phyloP scores from a whole-genome alignment of 2,888 invertebrate species.

The Drosophila sordidula region DNA sequence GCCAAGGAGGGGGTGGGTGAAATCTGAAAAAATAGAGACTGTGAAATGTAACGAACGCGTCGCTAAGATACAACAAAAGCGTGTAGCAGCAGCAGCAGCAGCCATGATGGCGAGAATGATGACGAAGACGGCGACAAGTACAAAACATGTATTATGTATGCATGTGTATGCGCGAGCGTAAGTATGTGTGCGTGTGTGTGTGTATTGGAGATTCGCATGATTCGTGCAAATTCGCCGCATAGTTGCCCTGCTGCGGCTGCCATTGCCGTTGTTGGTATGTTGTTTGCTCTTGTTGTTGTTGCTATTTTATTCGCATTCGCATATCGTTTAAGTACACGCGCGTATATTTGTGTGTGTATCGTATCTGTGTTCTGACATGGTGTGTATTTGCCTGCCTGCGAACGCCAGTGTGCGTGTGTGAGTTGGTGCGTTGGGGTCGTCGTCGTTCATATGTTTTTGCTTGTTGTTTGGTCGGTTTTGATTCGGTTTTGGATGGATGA shows the following conservation, averaged over 20 bases:
- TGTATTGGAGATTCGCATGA: slow-evolving; percentile 81
- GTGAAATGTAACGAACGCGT: slow-evolving; percentile 46
- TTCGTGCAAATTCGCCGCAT: slow-evolving; percentile 81
- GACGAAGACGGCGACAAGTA: slow-evolving; percentile 79
- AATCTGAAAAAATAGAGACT: slow-evolving; percentile 30
- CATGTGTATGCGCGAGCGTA: slow-evolving; percentile 29
- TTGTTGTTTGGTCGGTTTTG: slow-evolving; percentile 82
- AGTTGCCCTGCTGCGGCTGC: slow-evolving; percentile 55
- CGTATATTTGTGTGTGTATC: slow-evolving; percentile 49
- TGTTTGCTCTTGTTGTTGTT: slow-evolving; percentile 56
- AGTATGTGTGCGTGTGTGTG: slow-evolving; percentile 22
- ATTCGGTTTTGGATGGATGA: slow-evolving; percentile 82
- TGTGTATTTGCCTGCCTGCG: slow-evolving; percentile 29
- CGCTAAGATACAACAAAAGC: slow-evolving; percentile 51
- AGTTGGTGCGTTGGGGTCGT: slow-evolving; percentile 62
- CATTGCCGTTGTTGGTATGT: slow-evolving; percentile 46
- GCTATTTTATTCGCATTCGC: slow-evolving; percentile 80
- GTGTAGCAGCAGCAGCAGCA: slow-evolving; percentile 39
- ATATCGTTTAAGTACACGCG: slow-evolving; percentile 67
- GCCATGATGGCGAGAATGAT: slow-evolving; percentile 62
- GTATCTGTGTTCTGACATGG: slow-evolving; percentile 48
- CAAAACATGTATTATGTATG: slow-evolving; percentile 79
- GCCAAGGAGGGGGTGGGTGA: background rate
- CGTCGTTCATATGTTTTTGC: slow-evolving; percentile 66
- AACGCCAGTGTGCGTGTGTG: slow-evolving; percentile 27